Evolutionary conservation across 2,113 vertebrate species (phyloP), one percentile per base, ranked within the genome.

Genomic region (Panthera uncia): DNA sequence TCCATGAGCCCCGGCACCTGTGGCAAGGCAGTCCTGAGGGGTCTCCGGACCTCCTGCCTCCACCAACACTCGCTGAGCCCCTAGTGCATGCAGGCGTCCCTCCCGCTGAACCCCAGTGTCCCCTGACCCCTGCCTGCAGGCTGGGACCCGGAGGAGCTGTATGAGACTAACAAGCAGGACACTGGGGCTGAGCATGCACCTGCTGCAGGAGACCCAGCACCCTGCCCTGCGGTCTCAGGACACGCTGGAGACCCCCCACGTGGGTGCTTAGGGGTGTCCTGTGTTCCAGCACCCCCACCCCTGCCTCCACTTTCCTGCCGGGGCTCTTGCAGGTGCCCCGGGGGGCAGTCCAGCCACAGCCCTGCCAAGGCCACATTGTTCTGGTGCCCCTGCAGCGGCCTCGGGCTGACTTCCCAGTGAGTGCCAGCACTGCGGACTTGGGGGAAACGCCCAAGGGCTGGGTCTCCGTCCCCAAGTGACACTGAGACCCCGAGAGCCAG

Each of bases 121-220:
- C 33, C 50, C 0, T 0, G 18, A 3, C 9, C 66, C 31, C 12
- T 1, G 7, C 23, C 68, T 31, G 41, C 0, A 0, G 0, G 25
- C 29, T 25, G 11, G 15, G 12, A 33, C 2, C 8, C 45, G 7
- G 45, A 45, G 23, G 31, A 63, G 55, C 31, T 2, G 0, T 23
- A 5, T 29, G 25, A 76, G 31, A 10, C 41, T 33, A 33, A 52
- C 5, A 7, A 2, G 16, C n/a, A 38, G 23, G 38, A 41, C 0
- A 4, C 19, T n/a, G 15, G 14, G 74, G 61, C 50, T 13, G 5
- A 27, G 18, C 0, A 0, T 19, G 41, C 11, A 4, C n/a, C 5
- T 0, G 7, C 11, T 7, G 4, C 1, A 0, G 23, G 57, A 5
- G 2, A 0, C 31, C 11, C 52, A 0, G 27, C 4, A 0, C 45